Conservation (phyloP, 2,888 invertebrate species). For the Ectemnius cavifrons region DNA sequence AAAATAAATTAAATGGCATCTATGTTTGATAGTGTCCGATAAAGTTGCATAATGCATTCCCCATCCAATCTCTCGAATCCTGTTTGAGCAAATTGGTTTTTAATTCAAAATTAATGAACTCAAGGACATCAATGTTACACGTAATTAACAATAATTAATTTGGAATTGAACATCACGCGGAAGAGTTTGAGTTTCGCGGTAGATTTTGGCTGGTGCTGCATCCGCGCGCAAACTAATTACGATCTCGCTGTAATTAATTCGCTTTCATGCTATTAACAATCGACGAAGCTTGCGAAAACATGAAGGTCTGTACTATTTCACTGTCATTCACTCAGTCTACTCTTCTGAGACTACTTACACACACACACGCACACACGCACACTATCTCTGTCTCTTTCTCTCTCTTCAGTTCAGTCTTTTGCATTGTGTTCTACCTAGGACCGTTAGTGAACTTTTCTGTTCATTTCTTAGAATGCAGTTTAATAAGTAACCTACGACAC, state of each 20-base stretch:
- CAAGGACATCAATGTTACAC: no score
- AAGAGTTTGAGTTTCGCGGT: neutral
- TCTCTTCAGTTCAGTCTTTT: constrained; percentile 43
- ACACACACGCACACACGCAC: neutral
- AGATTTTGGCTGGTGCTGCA: neutral
- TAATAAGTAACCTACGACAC: constrained; percentile 47
- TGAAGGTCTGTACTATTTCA: constrained; percentile 74
- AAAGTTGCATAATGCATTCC: no score
- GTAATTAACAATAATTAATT: no score
- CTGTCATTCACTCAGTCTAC: constrained; percentile 70
- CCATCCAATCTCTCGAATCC: no score
- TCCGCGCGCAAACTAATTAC: constrained; percentile 1
- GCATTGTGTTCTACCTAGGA: constrained; percentile 67
- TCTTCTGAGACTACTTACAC: constrained; percentile 53
- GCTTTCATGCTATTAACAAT: constrained; percentile 24
- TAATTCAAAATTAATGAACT: no score
- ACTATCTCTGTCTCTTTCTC: constrained; percentile 36
- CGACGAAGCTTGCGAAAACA: constrained; percentile 68
- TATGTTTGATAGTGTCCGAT: no score
- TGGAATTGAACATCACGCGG: no score
- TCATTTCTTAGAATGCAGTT: constrained; percentile 53
- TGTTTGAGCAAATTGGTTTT: no score
- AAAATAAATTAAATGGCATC: no score
- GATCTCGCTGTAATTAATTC: constrained; percentile 14
- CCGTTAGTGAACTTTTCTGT: constrained; percentile 50